phyloP scores from a whole-genome alignment of 1,140 invertebrate genomes.

The Leptinotarsa texana region DNA sequence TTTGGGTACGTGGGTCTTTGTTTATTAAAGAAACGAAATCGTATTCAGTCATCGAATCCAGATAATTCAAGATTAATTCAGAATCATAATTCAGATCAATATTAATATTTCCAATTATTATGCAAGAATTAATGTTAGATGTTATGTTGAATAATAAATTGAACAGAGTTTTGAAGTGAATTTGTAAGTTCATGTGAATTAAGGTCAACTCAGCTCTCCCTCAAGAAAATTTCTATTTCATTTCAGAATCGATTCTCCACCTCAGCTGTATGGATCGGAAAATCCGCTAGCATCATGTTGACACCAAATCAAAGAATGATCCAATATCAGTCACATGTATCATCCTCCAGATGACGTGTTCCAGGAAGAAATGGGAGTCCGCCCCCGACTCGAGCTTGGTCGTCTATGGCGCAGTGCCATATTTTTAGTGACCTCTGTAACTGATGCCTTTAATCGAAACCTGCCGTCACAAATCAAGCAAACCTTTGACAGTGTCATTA shows the following conservation, averaged over 20 bases:
- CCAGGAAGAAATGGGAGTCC: slow-evolving; percentile 26
- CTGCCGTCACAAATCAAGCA: slow-evolving; percentile 55
- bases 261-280: too few species aligned
- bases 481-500: slow-evolving; percentile 55
- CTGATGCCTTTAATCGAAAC: slow-evolving; percentile 57
- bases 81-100: too few species aligned
- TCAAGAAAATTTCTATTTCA: neutral
- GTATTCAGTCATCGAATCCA: too few species aligned
- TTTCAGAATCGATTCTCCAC: neutral
- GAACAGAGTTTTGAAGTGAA: too few species aligned
- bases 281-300: neutral
- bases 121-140: too few species aligned
- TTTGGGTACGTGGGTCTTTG: too few species aligned
- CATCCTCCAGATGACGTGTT: slow-evolving; percentile 32
- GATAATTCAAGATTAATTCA: too few species aligned
- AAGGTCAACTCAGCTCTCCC: too few species aligned
- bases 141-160: too few species aligned
- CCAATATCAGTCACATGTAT: slow-evolving; percentile 22
- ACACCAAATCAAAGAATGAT: slow-evolving; percentile 10
- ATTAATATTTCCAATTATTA: too few species aligned
- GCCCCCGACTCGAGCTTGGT: neutral
- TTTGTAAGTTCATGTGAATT: too few species aligned
- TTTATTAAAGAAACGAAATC: too few species aligned
- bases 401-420: slow-evolving; percentile 40
- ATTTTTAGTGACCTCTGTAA: slow-evolving; percentile 51